Base-by-base conservation (phyloP, 2,113 vertebrate genomes). In the Oophaga pumilio region DNA sequence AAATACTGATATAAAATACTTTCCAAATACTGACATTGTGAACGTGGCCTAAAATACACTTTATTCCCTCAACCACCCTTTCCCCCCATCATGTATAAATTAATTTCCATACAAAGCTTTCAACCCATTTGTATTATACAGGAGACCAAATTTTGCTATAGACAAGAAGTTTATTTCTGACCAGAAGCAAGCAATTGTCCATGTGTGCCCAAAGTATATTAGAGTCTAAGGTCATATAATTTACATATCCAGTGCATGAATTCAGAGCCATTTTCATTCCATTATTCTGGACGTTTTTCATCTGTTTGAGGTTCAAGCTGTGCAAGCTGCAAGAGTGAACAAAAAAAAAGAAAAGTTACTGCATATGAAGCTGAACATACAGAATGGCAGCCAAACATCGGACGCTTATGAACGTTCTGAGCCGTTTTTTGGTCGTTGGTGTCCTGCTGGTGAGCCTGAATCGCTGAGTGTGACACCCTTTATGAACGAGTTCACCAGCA, bases 271-370 rank as follows among this genome's bases (percentile, higher is more conserved):
- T 88, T 89, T 89, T 82, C 95, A 96, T 91, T 96, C 94, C 76
- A 92, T 84, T 95, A 96, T 90, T 97, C 94, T 74, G 92, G 91
- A 76, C 90, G 93, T 90, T 95, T 94, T 89, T 96, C 96, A 0
- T 96, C 96, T 89, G 94, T 91, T 82, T 93, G 90, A 53, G 94
- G 92, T 94, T 99, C 97, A 88, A 96, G 96, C 90, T 97, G 97
- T 94, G 95, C 92, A 92, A 99, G 95, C 97, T 98, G 94, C 49
- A 83, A 90, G 81, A 90, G 90, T 89, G 92, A 91, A 95, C 91
- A 86, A 18, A 50, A 74, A 20, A 50, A 62, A 62, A 62, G 9
- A 22, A 5, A 73, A 18, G 5, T 18, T 43, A 18, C 17, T 49
- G 22, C 0, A 0, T 43, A 74, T 4, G 2, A 0, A 73, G 33